phyloP scores from a whole-genome alignment of 2,888 invertebrate genomes.

The Rutpela maculata region DNA sequence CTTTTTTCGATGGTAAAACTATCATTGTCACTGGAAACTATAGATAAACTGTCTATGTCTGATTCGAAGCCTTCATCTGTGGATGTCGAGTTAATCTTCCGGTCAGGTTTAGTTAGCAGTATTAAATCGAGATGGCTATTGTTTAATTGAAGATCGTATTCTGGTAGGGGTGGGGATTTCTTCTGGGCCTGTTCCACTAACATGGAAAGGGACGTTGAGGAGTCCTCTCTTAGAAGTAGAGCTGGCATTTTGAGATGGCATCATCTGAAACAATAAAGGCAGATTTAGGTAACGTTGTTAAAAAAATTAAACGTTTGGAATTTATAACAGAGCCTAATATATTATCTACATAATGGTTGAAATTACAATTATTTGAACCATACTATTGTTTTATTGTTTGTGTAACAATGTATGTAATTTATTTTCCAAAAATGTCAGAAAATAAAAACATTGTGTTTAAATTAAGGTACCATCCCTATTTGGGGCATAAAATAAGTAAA shows the following conservation, averaged over 20 bases:
- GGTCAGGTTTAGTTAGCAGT: conserved; percentile 56
- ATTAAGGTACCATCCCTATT: too few relatives aligned
- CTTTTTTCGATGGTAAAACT: conserved; percentile 62
- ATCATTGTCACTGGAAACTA: conserved; percentile 71
- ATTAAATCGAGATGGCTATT: conserved; percentile 67
- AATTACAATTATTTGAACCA: background rate
- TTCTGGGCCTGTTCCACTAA: conserved; percentile 70
- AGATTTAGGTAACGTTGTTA: background rate
- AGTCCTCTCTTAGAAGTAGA: conserved; percentile 70
- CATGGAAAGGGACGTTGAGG: conserved; percentile 67
- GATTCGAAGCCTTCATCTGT: conserved; percentile 75
- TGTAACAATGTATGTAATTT: too few relatives aligned
- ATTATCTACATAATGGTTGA: background rate
- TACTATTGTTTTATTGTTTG: too few relatives aligned
- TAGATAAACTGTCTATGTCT: conserved; percentile 72
- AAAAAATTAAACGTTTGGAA: background rate
- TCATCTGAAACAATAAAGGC: conserved; percentile 69
- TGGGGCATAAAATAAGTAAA: too few relatives aligned
- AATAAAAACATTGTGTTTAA: too few relatives aligned
- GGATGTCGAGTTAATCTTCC: conserved; percentile 54
- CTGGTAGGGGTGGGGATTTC: conserved; percentile 62
- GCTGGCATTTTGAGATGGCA: conserved; percentile 70
- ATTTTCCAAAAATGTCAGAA: too few relatives aligned
- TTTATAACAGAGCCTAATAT: too few relatives aligned
- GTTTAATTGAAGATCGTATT: conserved; percentile 69